Conservation (phyloP, 2,797 vertebrate species). For the Sternarchorhynchus goeldii region DNA sequence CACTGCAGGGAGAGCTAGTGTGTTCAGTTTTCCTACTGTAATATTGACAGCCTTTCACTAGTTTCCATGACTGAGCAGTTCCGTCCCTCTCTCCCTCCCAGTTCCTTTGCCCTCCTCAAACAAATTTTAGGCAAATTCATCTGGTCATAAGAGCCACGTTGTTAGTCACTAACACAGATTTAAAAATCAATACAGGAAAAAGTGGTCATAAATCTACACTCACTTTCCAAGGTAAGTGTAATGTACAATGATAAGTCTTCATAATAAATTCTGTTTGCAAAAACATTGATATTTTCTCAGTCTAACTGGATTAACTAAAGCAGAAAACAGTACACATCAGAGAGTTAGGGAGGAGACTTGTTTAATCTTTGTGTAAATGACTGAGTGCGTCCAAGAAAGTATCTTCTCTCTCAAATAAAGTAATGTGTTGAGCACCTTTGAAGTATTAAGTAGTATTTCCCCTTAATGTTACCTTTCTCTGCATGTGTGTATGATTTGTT, state of each 20-base stretch:
- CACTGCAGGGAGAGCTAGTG: neutral
- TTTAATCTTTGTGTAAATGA: too few species aligned
- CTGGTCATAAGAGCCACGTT: slow-evolving; percentile 70
- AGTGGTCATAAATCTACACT: slow-evolving; percentile 36
- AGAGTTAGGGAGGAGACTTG: too few species aligned
- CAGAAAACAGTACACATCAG: too few species aligned
- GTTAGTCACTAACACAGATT: slow-evolving; percentile 72
- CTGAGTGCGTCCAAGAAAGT: too few species aligned
- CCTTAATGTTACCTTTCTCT: neutral
- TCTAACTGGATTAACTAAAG: too few species aligned
- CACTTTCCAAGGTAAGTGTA: slow-evolving; percentile 47
- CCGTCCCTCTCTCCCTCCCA: slow-evolving; percentile 53
- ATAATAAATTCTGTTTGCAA: too few species aligned
- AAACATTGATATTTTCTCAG: too few species aligned
- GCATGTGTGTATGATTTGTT: neutral
- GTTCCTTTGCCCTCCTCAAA: slow-evolving; percentile 69
- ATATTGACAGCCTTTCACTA: slow-evolving; percentile 25
- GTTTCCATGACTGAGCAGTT: slow-evolving; percentile 33
- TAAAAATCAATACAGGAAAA: slow-evolving; percentile 38
- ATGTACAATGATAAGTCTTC: too few species aligned
- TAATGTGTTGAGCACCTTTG: neutral
- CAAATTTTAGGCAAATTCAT: slow-evolving; percentile 82
- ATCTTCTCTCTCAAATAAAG: too few species aligned
- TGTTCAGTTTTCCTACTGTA: neutral
- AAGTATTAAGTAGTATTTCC: neutral